Conservation (phyloP, 1,140 invertebrate species). For the Drosophila auraria region DNA sequence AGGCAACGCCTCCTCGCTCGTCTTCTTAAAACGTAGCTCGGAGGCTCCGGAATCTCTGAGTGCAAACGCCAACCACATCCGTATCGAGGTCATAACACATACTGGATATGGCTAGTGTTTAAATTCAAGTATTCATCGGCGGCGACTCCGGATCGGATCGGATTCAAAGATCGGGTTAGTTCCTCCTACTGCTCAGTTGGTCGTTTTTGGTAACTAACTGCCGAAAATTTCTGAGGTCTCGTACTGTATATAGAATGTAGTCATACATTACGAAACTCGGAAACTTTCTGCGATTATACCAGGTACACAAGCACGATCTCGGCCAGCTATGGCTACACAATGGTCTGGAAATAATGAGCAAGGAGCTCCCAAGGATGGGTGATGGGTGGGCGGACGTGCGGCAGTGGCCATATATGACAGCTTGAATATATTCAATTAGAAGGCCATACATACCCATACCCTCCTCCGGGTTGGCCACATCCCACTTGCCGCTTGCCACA, state of each 20-base stretch:
- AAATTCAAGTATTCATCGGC: slow-evolving; percentile 36
- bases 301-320: background rate
- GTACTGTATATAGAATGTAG: slow-evolving; percentile 38
- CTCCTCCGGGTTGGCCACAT: background rate
- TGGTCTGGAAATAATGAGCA: slow-evolving; percentile 2
- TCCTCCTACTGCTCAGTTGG: background rate
- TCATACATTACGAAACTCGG: slow-evolving; percentile 51
- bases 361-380: background rate
- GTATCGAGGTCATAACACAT: slow-evolving; percentile 40
- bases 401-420: slow-evolving; percentile 4
- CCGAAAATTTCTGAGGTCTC: slow-evolving; percentile 55
- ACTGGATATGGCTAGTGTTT: slow-evolving; percentile 61
- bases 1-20: slow-evolving; percentile 13
- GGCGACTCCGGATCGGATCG: background rate
- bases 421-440: slow-evolving; percentile 71
- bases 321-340: background rate
- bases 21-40: background rate
- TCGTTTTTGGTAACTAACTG: slow-evolving; percentile 29
- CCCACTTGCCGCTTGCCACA: slow-evolving; percentile 3
- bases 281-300: slow-evolving; percentile 54
- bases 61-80: slow-evolving; percentile 50
- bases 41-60: slow-evolving; percentile 26
- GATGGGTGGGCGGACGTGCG: background rate
- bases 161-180: background rate
- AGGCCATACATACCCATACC: slow-evolving; percentile 22